These are phyloP conservation scores for Neodon shergylaensis DNA, from an alignment of 2,113 vertebrate species.

Conservation along the genomic window DNA sequence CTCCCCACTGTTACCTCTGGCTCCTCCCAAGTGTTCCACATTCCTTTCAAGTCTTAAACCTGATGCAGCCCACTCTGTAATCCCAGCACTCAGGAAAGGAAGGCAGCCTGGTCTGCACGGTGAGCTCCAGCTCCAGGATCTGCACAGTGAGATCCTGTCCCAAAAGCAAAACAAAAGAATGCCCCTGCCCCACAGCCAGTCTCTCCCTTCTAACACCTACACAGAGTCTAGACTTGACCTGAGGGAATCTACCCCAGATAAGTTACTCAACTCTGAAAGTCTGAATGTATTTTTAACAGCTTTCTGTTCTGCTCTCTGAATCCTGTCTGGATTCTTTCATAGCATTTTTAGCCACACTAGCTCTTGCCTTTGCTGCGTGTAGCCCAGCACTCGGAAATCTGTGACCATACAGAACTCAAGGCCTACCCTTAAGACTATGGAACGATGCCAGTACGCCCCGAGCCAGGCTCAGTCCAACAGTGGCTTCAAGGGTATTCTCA, in stretches of 20 bases:
- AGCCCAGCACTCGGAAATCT: slow-evolving; percentile 47
- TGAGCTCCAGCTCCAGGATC: neutral
- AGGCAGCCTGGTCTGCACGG: neutral
- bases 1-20: neutral
- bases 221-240: neutral
- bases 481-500: slow-evolving; percentile 62
- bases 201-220: slow-evolving; percentile 57
- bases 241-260: slow-evolving; percentile 54
- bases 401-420: slow-evolving; percentile 61
- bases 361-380: slow-evolving; percentile 69
- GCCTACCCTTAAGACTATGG: slow-evolving; percentile 24
- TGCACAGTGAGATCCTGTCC: neutral
- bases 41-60: slow-evolving; percentile 29
- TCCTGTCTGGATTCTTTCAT: slow-evolving; percentile 63
- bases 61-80: neutral
- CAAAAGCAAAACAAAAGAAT: neutral
- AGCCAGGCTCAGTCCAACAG: neutral
- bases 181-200: neutral
- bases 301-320: slow-evolving; percentile 64
- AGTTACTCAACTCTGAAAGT: slow-evolving; percentile 34
- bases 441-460: slow-evolving; percentile 69
- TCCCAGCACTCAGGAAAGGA: neutral
- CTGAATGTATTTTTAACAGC: neutral
- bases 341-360: slow-evolving; percentile 34
- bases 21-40: neutral